Evolutionary conservation across 92 coral and sea anemone genomes (phyloP).

Genomic region (Muricea muricata): DNA sequence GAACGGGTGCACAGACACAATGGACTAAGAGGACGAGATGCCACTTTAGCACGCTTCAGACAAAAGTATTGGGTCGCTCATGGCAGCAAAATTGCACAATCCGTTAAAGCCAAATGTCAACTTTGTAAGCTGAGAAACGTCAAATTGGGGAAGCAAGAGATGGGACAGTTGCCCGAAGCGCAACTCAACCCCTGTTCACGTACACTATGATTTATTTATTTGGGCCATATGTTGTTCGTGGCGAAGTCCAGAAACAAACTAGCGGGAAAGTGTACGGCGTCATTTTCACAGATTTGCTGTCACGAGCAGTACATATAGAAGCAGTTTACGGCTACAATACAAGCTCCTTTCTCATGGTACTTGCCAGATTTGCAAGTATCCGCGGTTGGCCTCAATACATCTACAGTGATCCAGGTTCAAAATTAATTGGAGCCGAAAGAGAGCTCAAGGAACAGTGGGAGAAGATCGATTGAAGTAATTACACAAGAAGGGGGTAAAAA

Average conservation of each 20-base stretch:
- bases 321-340: no score
- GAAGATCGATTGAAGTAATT: constrained; percentile 18
- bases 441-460: no score
- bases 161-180: constrained; percentile 44
- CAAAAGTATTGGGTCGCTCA: constrained; percentile 32
- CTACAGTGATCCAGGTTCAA: no score
- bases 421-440: no score
- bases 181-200: neutral
- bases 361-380: no score
- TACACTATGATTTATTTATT: constrained; percentile 56
- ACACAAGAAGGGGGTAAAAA: constrained; percentile 23
- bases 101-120: constrained; percentile 29
- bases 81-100: constrained; percentile 36
- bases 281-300: constrained; percentile 54
- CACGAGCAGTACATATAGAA: no score
- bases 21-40: constrained; percentile 37
- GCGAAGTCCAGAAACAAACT: constrained; percentile 45
- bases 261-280: constrained; percentile 32
- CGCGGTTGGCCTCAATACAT: no score
- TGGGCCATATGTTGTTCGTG: constrained; percentile 25
- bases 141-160: constrained; percentile 43
- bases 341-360: no score
- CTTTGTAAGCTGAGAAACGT: constrained; percentile 30
- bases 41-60: constrained; percentile 39
- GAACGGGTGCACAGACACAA: constrained; percentile 48